Conservation (phyloP, 2,888 invertebrate species). For the Anthoptus insignis region DNA sequence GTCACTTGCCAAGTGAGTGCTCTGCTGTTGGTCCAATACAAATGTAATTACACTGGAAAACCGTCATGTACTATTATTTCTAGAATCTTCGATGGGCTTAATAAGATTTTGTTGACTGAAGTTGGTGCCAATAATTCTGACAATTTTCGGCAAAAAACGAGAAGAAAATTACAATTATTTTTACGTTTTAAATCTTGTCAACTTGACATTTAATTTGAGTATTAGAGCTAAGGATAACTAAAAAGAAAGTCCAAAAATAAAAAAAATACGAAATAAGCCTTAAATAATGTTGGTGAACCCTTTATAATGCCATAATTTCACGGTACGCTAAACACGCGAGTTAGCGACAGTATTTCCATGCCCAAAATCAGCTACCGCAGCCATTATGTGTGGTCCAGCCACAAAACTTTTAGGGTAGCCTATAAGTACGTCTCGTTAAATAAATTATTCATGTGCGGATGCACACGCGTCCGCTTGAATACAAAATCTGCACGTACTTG, state of each 20-base stretch:
- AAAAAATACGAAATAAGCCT: neutral
- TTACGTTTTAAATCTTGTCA: too few species aligned
- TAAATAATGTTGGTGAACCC: neutral
- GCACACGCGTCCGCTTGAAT: constrained; percentile 50
- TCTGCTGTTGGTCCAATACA: constrained; percentile 10
- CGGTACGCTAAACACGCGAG: neutral
- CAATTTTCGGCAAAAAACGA: too few species aligned
- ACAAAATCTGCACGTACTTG: constrained; percentile 46
- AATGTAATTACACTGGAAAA: constrained; percentile 29
- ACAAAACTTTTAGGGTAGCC: neutral
- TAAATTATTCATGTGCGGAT: constrained; percentile 52
- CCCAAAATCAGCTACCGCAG: neutral
- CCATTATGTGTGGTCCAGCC: constrained; percentile 20
- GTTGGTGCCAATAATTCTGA: neutral
- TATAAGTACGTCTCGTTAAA: constrained; percentile 27
- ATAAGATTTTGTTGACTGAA: neutral
- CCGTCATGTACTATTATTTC: too few species aligned
- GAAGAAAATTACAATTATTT: too few species aligned
- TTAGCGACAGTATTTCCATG: neutral
- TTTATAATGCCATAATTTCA: neutral
- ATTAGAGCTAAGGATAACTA: too few species aligned
- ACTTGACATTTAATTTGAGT: too few species aligned
- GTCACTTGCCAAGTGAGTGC: constrained; percentile 27
- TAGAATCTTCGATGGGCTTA: neutral
- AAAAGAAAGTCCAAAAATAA: too few species aligned